These are phyloP conservation scores for Drosophila micromelanica DNA, from an alignment of 1,140 invertebrate species.

Conservation along the genomic window DNA sequence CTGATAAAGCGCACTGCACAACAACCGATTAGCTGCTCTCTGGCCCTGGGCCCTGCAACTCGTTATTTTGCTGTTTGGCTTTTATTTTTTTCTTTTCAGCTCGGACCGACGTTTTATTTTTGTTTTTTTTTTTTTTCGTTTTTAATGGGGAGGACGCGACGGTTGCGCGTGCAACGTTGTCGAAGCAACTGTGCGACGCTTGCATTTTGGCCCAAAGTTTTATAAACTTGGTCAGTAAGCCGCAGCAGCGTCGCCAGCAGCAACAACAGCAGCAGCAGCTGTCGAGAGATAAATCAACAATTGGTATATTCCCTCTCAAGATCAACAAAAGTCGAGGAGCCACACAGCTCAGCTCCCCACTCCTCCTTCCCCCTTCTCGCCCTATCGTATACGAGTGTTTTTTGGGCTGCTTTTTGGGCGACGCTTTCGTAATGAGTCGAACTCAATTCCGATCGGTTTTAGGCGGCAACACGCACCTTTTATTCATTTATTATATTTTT, in stretches of 20 bases:
- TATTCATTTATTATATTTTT: not conserved
- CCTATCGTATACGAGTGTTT: constrained; percentile 30
- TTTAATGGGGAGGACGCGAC: constrained; percentile 52
- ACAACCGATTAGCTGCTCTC: constrained; percentile 20
- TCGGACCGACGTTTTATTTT: constrained; percentile 38
- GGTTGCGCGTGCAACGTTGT: constrained; percentile 74
- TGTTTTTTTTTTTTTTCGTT: constrained; percentile 22
- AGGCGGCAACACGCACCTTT: constrained; percentile 26
- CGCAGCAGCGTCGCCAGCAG: constrained; percentile 19
- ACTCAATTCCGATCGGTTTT: constrained; percentile 29
- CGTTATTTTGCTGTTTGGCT: constrained; percentile 29
- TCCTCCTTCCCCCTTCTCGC: not conserved
- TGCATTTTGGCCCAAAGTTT: constrained; percentile 82
- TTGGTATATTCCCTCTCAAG: constrained; percentile 71
- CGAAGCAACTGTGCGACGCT: constrained; percentile 75
- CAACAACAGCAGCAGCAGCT: constrained; percentile 30
- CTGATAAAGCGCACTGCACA: constrained; percentile 71
- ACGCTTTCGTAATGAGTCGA: constrained; percentile 41
- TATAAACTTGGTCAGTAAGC: constrained; percentile 81
- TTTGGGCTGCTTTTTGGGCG: constrained; percentile 32
- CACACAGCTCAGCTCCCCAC: constrained; percentile 27
- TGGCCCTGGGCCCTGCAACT: constrained; percentile 73
- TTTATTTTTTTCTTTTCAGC: not conserved
- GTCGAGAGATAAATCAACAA: constrained; percentile 79
- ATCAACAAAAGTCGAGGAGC: constrained; percentile 67